Evolutionary conservation across 2,888 invertebrate genomes (phyloP), one percentile per base, ranked within the genome.

Genomic region (Sialis lutaria): DNA sequence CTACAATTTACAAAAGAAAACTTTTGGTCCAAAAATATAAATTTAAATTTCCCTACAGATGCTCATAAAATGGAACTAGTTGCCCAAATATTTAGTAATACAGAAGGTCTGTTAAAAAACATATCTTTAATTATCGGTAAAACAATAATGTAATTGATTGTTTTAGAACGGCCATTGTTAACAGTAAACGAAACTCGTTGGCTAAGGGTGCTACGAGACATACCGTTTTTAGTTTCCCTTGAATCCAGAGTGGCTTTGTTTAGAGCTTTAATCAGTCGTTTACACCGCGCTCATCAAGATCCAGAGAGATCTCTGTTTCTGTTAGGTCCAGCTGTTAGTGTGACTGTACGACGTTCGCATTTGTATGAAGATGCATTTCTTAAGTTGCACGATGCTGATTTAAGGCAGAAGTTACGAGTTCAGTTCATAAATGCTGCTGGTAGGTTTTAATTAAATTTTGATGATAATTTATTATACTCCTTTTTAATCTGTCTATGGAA

Each of bases 141-240:
- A 37, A 6, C 12, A 10, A 10, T 37, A 12, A 37, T 37, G 2
- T 37, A 10, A n/a, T 33, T 32, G 12, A 8, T 12, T 6, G 37
- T 53, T 53, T 50, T 63, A 68, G 58, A 85, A 51, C 79, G 84
- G 0, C 88, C 89, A 1, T 88, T 88, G 0, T 66, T 92, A 52
- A 87, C 91, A 0, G 86, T 86, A 6, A 85, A 83, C 52, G 93
- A 95, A 64, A 75, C 89, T 35, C 74, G 93, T 48, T 86, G 89
- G 1, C 71, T 92, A 41, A 88, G 90, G 0, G 80, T 97, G 50
- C 67, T 97, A 12, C 79, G 86, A 49, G 90, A 95, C 64, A 79
- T 97, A 51, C 97, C 97, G 0, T 98, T 97, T 66, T 82, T 93
- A 9, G 83, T 97, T 42, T 82, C 89, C 8, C 97, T 97, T 62